phyloP scores from a whole-genome alignment of 2,888 invertebrate species.

The Polyommatus icarus region DNA sequence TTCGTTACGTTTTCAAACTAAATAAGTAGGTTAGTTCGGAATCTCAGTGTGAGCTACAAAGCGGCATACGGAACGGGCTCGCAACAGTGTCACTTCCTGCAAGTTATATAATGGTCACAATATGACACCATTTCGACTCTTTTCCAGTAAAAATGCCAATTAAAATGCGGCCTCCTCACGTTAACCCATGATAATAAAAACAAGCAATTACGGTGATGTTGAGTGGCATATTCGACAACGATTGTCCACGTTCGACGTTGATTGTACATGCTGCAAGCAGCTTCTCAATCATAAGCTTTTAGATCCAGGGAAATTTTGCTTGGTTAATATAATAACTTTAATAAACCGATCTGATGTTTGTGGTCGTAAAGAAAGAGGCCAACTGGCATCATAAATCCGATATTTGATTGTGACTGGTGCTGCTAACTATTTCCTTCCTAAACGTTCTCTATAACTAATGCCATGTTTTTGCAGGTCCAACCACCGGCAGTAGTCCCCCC shows the following conservation, averaged over 20 bases:
- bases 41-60: conserved; percentile 16
- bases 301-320: too few relatives aligned
- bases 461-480: conserved; percentile 52
- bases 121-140: conserved; percentile 4
- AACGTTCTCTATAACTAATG: neutral
- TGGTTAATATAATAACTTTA: too few relatives aligned
- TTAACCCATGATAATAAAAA: neutral
- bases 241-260: too few relatives aligned
- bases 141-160: conserved; percentile 1
- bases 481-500: conserved; percentile 54
- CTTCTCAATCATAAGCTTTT: too few relatives aligned
- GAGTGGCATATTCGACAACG: neutral
- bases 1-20: conserved; percentile 17
- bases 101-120: conserved; percentile 15
- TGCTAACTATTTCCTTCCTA: neutral
- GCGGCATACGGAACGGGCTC: neutral
- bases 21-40: conserved; percentile 22
- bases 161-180: neutral
- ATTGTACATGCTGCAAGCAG: too few relatives aligned
- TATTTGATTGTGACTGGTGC: neutral
- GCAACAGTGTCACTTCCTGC: conserved; percentile 1
- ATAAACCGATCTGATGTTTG: too few relatives aligned
- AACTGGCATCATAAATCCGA: too few relatives aligned
- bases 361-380: too few relatives aligned
- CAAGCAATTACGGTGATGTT: neutral